phyloP scores from a whole-genome alignment of 2,797 vertebrate genomes.

The Pseudotriccus pelzelni region DNA sequence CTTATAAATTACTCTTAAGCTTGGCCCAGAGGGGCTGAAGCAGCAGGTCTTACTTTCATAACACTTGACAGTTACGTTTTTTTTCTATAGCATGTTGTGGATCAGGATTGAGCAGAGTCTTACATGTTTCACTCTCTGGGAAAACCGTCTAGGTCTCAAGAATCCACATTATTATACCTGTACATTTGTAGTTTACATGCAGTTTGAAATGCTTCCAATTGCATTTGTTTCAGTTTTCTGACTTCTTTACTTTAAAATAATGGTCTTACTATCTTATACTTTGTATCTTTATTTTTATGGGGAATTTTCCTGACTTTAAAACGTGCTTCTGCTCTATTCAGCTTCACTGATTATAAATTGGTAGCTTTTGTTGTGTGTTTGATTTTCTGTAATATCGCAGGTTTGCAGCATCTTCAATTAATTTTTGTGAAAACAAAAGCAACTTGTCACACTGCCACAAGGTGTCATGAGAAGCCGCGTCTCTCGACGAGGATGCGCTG shows the following conservation, averaged over 20 bases:
- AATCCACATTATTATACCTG: not conserved
- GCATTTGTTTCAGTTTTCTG: not conserved
- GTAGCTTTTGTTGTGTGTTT: not conserved
- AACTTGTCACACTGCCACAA: conserved; percentile 42
- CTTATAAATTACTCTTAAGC: not conserved
- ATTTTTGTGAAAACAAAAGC: not conserved
- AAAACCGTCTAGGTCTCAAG: not conserved
- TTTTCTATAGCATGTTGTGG: not conserved
- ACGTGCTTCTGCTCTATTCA: not conserved
- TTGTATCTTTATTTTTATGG: not conserved
- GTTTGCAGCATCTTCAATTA: not conserved
- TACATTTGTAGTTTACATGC: not conserved
- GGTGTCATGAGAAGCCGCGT: conserved; percentile 43
- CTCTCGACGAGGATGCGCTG: not conserved
- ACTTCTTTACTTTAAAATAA: not conserved
- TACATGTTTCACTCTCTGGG: not conserved
- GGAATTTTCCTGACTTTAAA: not conserved
- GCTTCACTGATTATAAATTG: not conserved
- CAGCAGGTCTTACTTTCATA: not conserved
- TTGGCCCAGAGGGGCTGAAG: not conserved
- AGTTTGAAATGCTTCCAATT: not conserved
- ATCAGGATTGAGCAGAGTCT: not conserved
- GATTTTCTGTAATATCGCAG: not conserved
- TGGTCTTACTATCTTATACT: not conserved
- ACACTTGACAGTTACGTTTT: not conserved